phyloP scores from a whole-genome alignment of 2,888 invertebrate genomes.

The Synergus itoensis region DNA sequence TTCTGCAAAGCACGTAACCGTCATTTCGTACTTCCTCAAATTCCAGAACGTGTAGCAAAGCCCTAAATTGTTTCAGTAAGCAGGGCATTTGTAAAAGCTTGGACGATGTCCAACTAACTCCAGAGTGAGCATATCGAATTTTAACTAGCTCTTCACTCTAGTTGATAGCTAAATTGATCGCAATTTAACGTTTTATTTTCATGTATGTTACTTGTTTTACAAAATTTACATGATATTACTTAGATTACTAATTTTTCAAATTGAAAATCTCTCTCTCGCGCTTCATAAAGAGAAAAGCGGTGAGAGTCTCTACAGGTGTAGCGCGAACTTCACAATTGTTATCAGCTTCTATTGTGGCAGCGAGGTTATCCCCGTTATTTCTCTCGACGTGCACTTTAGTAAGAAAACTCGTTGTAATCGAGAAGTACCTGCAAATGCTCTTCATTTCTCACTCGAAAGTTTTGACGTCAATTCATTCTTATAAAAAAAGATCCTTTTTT shows the following conservation, averaged over 20 bases:
- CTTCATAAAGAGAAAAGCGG: neutral
- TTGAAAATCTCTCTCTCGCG: neutral
- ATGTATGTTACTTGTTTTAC: neutral
- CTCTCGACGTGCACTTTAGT: conserved; percentile 3
- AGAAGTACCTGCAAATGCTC: conserved; percentile 18
- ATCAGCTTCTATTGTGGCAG: conserved; percentile 11
- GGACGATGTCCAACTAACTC: conserved; percentile 25
- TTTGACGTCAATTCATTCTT: conserved; percentile 6
- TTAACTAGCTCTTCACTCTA: neutral
- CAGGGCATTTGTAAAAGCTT: conserved; percentile 20
- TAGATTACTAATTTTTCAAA: too few relatives aligned
- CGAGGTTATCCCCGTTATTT: conserved; percentile 11
- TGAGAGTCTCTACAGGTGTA: conserved; percentile 31
- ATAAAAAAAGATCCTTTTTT: neutral
- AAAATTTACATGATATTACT: too few relatives aligned
- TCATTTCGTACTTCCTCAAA: conserved; percentile 21
- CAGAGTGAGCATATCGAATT: neutral
- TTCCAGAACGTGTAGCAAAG: neutral
- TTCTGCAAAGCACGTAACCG: neutral
- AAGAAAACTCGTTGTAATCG: conserved; percentile 29
- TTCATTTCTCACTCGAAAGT: conserved; percentile 26
- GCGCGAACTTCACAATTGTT: conserved; percentile 26
- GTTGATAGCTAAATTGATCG: neutral
- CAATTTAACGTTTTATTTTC: neutral
- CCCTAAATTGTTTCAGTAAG: conserved; percentile 27